Evolutionary conservation across 2,113 vertebrate species (phyloP).

Genomic region (Morphnarchus princeps): DNA sequence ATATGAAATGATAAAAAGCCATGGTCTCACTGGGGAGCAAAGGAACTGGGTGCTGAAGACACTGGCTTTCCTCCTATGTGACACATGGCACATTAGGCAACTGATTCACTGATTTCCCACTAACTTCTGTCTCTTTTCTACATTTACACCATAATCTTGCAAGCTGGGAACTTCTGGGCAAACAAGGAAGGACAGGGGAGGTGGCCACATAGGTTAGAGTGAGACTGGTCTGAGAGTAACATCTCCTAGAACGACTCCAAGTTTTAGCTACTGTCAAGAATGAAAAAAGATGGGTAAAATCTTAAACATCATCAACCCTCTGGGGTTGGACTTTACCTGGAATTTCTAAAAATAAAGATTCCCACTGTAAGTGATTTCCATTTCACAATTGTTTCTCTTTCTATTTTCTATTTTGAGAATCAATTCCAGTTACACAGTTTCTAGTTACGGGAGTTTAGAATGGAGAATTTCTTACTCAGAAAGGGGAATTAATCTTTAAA

Average conservation of each 20-base stretch:
- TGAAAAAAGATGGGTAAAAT: neutral
- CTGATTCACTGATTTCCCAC: neutral
- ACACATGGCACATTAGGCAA: neutral
- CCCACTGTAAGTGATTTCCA: fast-evolving
- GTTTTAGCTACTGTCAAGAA: neutral
- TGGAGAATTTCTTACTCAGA: neutral
- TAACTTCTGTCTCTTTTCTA: slow-evolving; percentile 12
- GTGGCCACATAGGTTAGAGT: neutral
- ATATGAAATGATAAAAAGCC: neutral
- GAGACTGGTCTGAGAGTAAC: neutral
- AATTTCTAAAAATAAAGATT: neutral
- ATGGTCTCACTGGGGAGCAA: neutral
- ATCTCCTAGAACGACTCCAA: neutral
- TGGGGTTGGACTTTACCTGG: neutral
- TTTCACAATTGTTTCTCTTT: neutral
- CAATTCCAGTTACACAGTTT: neutral
- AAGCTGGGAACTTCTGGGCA: slow-evolving; percentile 57
- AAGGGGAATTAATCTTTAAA: neutral
- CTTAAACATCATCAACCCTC: neutral
- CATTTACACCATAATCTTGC: slow-evolving; percentile 14
- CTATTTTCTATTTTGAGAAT: neutral
- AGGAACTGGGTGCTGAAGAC: neutral
- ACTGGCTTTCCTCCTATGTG: slow-evolving; percentile 35
- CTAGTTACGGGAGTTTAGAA: neutral
- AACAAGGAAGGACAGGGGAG: neutral